phyloP scores from a whole-genome alignment of 2,113 vertebrate species.

The Serinus canaria region DNA sequence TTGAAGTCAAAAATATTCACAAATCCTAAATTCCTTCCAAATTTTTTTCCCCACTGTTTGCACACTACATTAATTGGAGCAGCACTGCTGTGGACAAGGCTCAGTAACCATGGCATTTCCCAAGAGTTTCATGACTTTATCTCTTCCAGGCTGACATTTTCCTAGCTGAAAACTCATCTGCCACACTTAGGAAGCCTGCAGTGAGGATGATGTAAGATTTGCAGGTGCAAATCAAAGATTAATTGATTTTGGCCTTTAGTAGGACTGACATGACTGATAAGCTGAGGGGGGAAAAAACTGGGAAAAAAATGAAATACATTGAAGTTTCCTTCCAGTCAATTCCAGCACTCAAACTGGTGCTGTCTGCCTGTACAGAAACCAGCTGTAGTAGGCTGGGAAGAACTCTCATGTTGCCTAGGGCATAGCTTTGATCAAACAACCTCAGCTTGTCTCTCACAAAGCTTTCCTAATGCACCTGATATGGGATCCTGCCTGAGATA shows the following conservation, averaged over 20 bases:
- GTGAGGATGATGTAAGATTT: neutral
- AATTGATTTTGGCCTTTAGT: neutral
- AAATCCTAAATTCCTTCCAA: neutral
- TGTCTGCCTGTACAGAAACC: slow-evolving; percentile 21
- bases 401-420: slow-evolving; percentile 10
- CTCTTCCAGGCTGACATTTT: neutral
- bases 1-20: neutral
- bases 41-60: neutral
- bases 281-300: neutral
- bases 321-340: neutral
- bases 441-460: slow-evolving; percentile 31
- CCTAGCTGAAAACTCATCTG: neutral
- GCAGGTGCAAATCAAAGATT: slow-evolving; percentile 33
- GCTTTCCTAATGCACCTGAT: slow-evolving; percentile 42
- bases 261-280: slow-evolving; percentile 9
- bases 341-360: neutral
- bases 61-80: neutral
- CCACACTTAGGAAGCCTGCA: neutral
- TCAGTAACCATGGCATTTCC: neutral
- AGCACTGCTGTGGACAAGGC: neutral
- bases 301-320: neutral
- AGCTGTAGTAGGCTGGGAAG: slow-evolving; percentile 35
- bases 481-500: slow-evolving; percentile 41
- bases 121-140: neutral
- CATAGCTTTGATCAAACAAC: slow-evolving; percentile 50